Evolutionary conservation across 2,888 invertebrate genomes (phyloP), one percentile per base, ranked within the genome.

Genomic region (Drosophila austrosaltans): DNA sequence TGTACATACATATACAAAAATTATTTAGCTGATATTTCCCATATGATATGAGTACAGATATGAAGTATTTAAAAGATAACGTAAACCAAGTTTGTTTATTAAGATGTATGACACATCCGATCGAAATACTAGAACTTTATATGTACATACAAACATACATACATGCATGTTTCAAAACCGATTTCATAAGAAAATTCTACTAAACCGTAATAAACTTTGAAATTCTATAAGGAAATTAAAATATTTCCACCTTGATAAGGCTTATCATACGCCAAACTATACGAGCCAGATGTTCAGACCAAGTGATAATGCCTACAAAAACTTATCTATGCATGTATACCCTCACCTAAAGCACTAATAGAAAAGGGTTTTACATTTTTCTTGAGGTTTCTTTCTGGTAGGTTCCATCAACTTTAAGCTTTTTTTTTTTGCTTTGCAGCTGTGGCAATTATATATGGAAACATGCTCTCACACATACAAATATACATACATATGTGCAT

Each of bases 161-260:
- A 36, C 8, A 36, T 36, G 8, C 0, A 12, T 25, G 16, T 48
- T 48, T 25, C 10, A 48, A 48, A 48, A 7, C 36, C 32, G 10
- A 36, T 36, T 36, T 36, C 36, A 36, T 36, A 48, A 48, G 10
- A 10, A 1, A 10, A 2, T 48, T 48, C 3, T 25, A 48, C 10
- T 1, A 7, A 12, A 22, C 22, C 22, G 25, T 48, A 48, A 48
- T 22, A 25, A 6, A 22, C 48, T 48, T 7, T 8, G 22, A 48
- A 48, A 48, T 48, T 22, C 22, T 10, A 48, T 48, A 12, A 48
- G 22, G 48, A 48, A 48, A 48, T 48, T 16, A 10, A 48, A 48
- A 48, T 48, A 25, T 25, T 48, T 48, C 22, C 16, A 22, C 22
- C 22, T 10, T 7, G 48, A 48, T 48, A 48, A 48, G 48, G 10